Percentiles rank a stretch among this genome's conserved stretches.
These are phyloP conservation scores for Napeogenes sylphis DNA, from an alignment of 2,888 invertebrate species.

Conservation along the genomic window DNA sequence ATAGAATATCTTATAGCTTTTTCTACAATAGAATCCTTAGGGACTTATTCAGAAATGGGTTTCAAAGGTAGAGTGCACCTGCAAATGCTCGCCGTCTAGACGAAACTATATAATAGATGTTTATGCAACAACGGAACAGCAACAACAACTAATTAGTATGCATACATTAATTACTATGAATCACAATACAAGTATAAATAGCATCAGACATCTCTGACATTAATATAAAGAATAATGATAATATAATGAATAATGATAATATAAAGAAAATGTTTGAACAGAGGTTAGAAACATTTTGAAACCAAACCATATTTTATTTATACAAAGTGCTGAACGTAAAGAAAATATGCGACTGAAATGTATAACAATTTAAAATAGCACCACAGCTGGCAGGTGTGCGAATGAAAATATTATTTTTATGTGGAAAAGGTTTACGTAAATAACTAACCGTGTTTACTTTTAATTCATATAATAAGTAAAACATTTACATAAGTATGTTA, in stretches of 20 bases:
- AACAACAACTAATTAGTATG: slow-evolving; percentile 4
- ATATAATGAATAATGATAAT: too few relatives aligned
- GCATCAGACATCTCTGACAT: too few relatives aligned
- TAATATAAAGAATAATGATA: too few relatives aligned
- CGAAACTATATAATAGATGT: slow-evolving; percentile 2
- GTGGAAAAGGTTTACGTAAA: slow-evolving; percentile 24
- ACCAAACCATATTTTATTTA: too few relatives aligned
- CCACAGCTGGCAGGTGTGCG: slow-evolving; percentile 21
- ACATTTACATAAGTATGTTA: slow-evolving; percentile 2
- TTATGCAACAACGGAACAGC: background rate
- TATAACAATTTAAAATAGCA: background rate
- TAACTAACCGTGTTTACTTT: slow-evolving; percentile 17
- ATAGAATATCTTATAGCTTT: background rate
- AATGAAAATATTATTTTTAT: slow-evolving; percentile 29
- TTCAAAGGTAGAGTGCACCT: background rate
- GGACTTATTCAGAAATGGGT: background rate
- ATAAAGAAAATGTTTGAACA: too few relatives aligned
- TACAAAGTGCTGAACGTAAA: too few relatives aligned
- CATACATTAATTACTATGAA: background rate
- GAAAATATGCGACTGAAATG: too few relatives aligned
- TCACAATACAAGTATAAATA: background rate
- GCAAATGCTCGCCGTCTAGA: slow-evolving; percentile 2
- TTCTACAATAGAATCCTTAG: slow-evolving; percentile 1
- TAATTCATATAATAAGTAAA: background rate
- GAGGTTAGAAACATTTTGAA: too few relatives aligned